Base-by-base conservation (phyloP, 1,140 invertebrate species). In the Lepidotrigona ventralis region DNA sequence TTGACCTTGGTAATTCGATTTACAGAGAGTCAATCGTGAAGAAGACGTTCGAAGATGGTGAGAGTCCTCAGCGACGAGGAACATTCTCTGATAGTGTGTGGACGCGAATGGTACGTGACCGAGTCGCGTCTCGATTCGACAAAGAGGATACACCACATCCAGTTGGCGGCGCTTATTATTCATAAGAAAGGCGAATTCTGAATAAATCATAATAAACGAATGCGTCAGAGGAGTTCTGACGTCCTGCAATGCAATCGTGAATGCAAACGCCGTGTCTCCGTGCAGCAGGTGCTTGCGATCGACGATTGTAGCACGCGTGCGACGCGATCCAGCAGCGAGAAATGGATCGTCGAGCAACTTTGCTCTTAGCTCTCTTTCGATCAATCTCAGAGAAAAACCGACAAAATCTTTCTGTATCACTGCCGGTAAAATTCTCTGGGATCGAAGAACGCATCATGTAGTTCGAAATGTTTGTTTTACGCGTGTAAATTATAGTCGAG, bases 171-270 rank as follows among this genome's bases (percentile, higher is more conserved):
- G 79, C 82, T 87, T 84, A 77, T 87, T 87, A 87, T 87, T 87
- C 86, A 84, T 87, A 87, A 87, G 86, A 70, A 85, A 73, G 86
- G 75, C 79, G 87, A 82, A 87, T 87, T 87, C 77, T 81, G 86
- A 87, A 87, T 87, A 87, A 87, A 75, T 87, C 85, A 87, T 87
- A 87, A 84, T 84, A 87, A 33, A 83, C 85, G 85, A 86, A 80
- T 87, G 86, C 81, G 85, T 83, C 82, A 79, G 82, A 51, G 58
- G 76, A 8, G 46, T 76, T 84, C 83, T 87, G 86, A 87, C 81
- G 86, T 79, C 58, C 64, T 74, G 71, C 51, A 80, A 84, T 39
- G 77, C 83, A 73, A 87, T 87, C 86, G 85, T 70, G 69, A 87
- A 87, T 87, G 85, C 86, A 84, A 33, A 33, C 56, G 68, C 17